Conservation (phyloP, 92 coral and sea anemone genomes). For the Epizoanthus stellaris region DNA sequence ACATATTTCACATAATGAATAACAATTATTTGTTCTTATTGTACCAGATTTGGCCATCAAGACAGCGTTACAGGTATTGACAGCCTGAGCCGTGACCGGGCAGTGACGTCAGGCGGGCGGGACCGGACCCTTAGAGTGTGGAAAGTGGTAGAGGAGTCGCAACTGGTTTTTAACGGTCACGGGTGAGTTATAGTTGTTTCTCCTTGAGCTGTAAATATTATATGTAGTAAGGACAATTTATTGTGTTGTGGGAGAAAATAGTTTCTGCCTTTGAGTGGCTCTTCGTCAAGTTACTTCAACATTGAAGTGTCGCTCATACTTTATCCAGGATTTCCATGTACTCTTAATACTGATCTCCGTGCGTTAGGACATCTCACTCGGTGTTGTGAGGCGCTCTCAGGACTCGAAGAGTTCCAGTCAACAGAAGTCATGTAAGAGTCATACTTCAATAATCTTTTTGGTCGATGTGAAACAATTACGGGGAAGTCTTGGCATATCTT, state of each 20-base stretch:
- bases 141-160: conserved; percentile 95
- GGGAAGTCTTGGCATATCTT: too few relatives aligned
- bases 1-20: background rate
- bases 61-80: conserved; percentile 89
- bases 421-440: too few relatives aligned
- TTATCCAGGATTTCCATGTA: too few relatives aligned
- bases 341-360: too few relatives aligned
- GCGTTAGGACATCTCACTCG: too few relatives aligned
- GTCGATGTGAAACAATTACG: too few relatives aligned
- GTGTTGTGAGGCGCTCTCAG: too few relatives aligned
- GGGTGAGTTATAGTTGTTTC: conserved; percentile 58
- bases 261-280: background rate
- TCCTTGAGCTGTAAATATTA: background rate
- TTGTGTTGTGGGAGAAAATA: background rate
- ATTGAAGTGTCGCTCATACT: too few relatives aligned
- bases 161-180: conserved; percentile 86
- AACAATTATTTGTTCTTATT: background rate
- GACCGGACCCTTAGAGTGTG: conserved; percentile 90
- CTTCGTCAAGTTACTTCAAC: too few relatives aligned
- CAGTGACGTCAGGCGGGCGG: conserved; percentile 94
- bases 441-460: too few relatives aligned
- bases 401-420: too few relatives aligned
- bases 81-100: conserved; percentile 91
- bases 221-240: background rate
- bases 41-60: conserved; percentile 90